Percentiles rank a stretch among this genome's conserved stretches.
These are phyloP conservation scores for Sternarchorhynchus goeldii DNA, from an alignment of 2,797 vertebrate genomes.

Conservation along the genomic window DNA sequence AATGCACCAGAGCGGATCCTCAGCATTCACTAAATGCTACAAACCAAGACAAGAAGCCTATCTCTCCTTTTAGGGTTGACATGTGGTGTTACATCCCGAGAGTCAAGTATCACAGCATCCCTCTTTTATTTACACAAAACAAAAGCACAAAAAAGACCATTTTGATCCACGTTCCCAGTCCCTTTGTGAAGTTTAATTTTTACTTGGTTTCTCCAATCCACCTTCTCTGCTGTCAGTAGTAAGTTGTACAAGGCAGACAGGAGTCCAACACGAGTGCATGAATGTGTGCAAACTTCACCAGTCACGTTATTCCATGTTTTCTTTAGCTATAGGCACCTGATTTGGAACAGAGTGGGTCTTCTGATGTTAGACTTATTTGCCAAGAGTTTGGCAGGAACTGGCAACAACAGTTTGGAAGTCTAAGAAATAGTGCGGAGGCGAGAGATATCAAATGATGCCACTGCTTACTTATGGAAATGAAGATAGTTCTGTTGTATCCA, in stretches of 20 bases:
- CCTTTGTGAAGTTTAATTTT: constrained; percentile 20
- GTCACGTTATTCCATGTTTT: constrained; percentile 41
- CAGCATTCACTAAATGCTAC: constrained; percentile 14
- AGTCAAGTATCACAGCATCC: not conserved
- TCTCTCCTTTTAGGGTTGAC: not conserved
- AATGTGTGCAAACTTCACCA: constrained; percentile 42
- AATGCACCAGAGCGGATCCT: not conserved
- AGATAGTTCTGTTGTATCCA: constrained; percentile 5
- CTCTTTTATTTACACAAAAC: not conserved
- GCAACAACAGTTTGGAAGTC: constrained; percentile 21
- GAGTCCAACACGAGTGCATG: constrained; percentile 29
- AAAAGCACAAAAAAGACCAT: not conserved
- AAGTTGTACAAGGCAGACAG: constrained; percentile 28
- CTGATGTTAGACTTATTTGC: constrained; percentile 27
- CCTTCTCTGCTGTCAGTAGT: constrained; percentile 20
- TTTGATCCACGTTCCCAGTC: not conserved
- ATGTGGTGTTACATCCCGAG: not conserved
- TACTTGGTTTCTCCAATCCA: constrained; percentile 26
- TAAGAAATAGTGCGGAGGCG: constrained; percentile 19
- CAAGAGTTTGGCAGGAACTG: constrained; percentile 21
- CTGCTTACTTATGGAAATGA: constrained; percentile 22
- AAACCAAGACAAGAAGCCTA: not conserved
- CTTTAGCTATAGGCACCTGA: constrained; percentile 45
- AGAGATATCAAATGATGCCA: constrained; percentile 10
- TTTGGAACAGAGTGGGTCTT: constrained; percentile 12